Base-by-base conservation (phyloP, 1,140 invertebrate genomes). In the Solenopsis invicta region DNA sequence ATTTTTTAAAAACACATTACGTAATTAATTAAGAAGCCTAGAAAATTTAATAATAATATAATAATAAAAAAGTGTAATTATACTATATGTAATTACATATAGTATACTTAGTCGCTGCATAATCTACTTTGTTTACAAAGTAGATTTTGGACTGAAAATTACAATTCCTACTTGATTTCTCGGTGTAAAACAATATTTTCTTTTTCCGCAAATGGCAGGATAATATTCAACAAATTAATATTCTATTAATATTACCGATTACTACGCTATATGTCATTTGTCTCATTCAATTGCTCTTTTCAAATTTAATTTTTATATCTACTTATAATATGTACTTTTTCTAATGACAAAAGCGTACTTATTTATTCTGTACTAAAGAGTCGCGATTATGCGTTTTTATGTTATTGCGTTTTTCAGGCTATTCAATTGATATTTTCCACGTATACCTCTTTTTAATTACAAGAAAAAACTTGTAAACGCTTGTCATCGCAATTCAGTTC, bases 401-500 rank as follows among this genome's bases (percentile, higher is more conserved):
- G 41, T n/a, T 62, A 18, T 8, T n/a, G 13, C 29, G 3, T 24
- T 84, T 2, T 9, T 48, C 16, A 8, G 21, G 10, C 21, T 9
- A 4, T 41, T 41, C 4, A 72, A 6, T 74, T 45, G 69, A 48
- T 5, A 18, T 48, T 84, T 48, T 82, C 52, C 18, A 52, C 29
- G 48, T 80, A n/a, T 37, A 18, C 0, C 2, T 48, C 61, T 82
- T 48, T 50, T 9, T 56, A 13, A 9, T 29, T 10, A 2, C 50
- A 6, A 72, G 13, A 45, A 54, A 37, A 52, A 71, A 41, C 34
- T 10, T 74, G 13, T 75, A 75, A 84, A 61, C 24, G 59, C 9
- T 41, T 84, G 41, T 82, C 67, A 59, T 59, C 18, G 37, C 37
- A 72, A 82, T 34, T 74, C 34, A 61, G 16, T 41, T 72, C 18